Base-by-base conservation (phyloP, 92 coral and sea anemone genomes). In the Plumapathes pennacea region DNA sequence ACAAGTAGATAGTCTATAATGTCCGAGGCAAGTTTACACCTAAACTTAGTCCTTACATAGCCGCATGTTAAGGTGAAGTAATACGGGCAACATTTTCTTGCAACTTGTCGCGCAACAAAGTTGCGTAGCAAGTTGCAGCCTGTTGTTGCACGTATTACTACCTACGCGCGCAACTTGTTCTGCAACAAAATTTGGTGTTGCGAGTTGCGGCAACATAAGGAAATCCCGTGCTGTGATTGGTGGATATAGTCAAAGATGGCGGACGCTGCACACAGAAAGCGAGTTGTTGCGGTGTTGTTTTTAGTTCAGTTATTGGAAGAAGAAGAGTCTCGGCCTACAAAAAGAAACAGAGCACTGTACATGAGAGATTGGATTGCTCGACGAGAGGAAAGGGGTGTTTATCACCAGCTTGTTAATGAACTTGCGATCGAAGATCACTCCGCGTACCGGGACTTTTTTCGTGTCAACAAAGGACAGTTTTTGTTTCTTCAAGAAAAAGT, bases 331-430 rank as follows among this genome's bases (percentile, higher is more conserved):
- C 9, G 23, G 22, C 57, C 65, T 10, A 18, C 28, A 19, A 67
- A 67, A 54, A 25, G 54, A 45, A 56, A 57, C 5, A 37, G 48
- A 37, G 64, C 55, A 28, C 24, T 49, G 9, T 49, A 54, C 17
- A 58, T 44, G 68, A 50, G 59, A 38, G 51, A 60, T 36, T 67
- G 59, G 76, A 56, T 46, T 46, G 15, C 53, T 25, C 12, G 54
- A 46, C 17, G 65, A 10, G 66, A 43, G 17, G 64, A 68, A 14
- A 32, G 64, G 2, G 83, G 75, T 10, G 41, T 77, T 67, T 66
- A 25, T 27, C 83, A 76, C 32, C 83, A 33, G 25, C 42, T 62
- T 23, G 64, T 61, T 32, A 52, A 37, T 37, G 80, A 72, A 31
- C 71, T 61, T 54, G 80, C n/a, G 25, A 43, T 44, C 21, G 72